Percentiles rank a stretch among this genome's conserved stretches.
Evolutionary conservation across 2,797 vertebrate genomes (phyloP).

Genomic region (Brachyalestes nurse): DNA sequence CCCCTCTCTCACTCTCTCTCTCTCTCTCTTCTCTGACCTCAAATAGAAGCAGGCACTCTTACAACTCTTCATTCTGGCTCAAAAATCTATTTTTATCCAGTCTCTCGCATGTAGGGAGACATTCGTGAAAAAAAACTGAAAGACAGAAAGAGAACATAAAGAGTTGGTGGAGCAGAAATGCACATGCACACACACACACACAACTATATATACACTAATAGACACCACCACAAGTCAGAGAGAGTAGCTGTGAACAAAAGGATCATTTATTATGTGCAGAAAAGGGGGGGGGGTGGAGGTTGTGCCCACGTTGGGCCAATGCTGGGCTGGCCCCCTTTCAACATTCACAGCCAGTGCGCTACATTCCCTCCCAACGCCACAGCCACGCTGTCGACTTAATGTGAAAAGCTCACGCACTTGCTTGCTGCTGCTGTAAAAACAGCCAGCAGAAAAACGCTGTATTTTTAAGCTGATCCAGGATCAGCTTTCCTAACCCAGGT

Average conservation of each 20-base stretch:
- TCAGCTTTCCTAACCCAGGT: slow-evolving; percentile 4
- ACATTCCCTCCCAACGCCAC: slow-evolving; percentile 63
- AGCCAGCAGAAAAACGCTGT: background rate
- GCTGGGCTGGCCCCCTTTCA: slow-evolving; percentile 77
- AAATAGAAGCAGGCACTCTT: slow-evolving; percentile 21
- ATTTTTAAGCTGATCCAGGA: slow-evolving; percentile 8
- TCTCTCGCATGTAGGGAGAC: slow-evolving; percentile 32
- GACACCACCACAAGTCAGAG: slow-evolving; percentile 43
- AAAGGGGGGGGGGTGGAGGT: slow-evolving; percentile 57
- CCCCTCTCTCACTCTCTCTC: slow-evolving; percentile 8
- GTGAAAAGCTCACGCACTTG: slow-evolving; percentile 59
- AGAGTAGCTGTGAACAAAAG: slow-evolving; percentile 76
- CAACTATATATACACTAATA: slow-evolving; percentile 24
- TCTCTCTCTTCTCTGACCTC: slow-evolving; percentile 29
- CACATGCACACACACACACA: slow-evolving; percentile 21
- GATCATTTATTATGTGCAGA: slow-evolving; percentile 76
- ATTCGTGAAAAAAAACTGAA: background rate
- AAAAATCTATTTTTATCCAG: slow-evolving; percentile 47
- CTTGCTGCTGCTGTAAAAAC: slow-evolving; percentile 14
- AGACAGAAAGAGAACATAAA: background rate
- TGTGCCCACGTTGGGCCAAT: slow-evolving; percentile 73
- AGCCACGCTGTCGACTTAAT: slow-evolving; percentile 39
- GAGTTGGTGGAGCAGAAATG: slow-evolving; percentile 41
- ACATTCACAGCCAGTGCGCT: slow-evolving; percentile 81
- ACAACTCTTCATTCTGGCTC: slow-evolving; percentile 36